phyloP scores from a whole-genome alignment of 2,113 vertebrate genomes.

The Coracopsis vasa region DNA sequence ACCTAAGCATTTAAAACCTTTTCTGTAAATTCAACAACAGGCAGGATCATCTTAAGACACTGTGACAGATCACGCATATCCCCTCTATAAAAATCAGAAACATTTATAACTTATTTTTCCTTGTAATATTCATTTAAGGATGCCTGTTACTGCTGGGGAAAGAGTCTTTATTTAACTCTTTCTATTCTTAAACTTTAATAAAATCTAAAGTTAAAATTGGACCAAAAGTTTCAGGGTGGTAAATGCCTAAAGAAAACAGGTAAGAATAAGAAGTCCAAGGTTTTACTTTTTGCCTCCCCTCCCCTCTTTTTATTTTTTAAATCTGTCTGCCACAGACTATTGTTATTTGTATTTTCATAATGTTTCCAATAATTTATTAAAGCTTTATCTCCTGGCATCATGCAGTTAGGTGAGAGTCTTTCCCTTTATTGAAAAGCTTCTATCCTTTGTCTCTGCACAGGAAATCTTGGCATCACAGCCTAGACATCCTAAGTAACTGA shows the following conservation, averaged over 20 bases:
- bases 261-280: not conserved
- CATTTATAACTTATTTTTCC: not conserved
- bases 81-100: not conserved
- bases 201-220: not conserved
- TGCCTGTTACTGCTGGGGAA: not conserved
- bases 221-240: not conserved
- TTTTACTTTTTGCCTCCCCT: not conserved
- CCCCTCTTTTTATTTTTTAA: rapidly evolving
- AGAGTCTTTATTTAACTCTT: not conserved
- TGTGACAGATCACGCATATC: rapidly evolving
- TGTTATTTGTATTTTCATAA: not conserved
- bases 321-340: not conserved
- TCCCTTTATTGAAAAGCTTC: not conserved
- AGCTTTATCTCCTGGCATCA: not conserved
- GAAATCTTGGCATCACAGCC: not conserved
- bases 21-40: not conserved
- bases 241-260: not conserved
- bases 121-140: not conserved
- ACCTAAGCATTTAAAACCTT: not conserved
- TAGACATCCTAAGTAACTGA: not conserved
- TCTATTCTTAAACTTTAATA: not conserved
- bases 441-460: not conserved
- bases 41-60: not conserved
- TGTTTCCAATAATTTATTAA: not conserved
- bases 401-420: not conserved